phyloP scores from a whole-genome alignment of 2,113 vertebrate species.

The Corynorhinus townsendii region DNA sequence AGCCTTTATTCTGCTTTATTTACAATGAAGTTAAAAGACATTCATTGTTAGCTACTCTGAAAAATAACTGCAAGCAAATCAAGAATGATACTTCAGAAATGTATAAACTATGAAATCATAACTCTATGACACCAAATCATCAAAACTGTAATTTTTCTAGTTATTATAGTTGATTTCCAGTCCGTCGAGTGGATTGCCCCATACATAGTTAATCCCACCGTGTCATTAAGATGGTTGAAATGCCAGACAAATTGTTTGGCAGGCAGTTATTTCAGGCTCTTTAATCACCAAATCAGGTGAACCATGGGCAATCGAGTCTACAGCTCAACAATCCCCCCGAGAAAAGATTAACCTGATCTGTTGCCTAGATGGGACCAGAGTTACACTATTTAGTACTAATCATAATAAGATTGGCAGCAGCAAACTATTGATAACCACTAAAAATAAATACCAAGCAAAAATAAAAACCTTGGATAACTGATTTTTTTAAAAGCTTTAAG shows the following conservation, averaged over 20 bases:
- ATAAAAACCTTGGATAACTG: background rate
- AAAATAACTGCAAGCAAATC: conserved; percentile 25
- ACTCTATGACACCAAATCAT: background rate
- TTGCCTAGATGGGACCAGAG: background rate
- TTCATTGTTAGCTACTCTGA: background rate
- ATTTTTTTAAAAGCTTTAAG: background rate
- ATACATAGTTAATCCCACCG: conserved; percentile 10
- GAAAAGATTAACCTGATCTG: background rate
- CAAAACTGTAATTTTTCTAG: conserved; percentile 23
- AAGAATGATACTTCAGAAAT: background rate
- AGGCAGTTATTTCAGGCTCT: conserved; percentile 26
- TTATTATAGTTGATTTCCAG: background rate
- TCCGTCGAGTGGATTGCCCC: background rate
- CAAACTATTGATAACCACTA: background rate
- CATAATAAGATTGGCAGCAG: background rate
- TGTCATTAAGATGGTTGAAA: conserved; percentile 68
- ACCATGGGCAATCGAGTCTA: background rate
- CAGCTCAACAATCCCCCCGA: background rate
- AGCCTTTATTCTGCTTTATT: background rate
- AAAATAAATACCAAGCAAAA: background rate
- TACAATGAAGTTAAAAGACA: background rate
- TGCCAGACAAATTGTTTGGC: conserved; percentile 61
- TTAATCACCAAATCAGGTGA: conserved; percentile 59
- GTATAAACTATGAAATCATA: background rate
- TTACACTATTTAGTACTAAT: background rate